Base-by-base conservation (phyloP, 2,888 invertebrate genomes). In the Hartigia nigra region DNA sequence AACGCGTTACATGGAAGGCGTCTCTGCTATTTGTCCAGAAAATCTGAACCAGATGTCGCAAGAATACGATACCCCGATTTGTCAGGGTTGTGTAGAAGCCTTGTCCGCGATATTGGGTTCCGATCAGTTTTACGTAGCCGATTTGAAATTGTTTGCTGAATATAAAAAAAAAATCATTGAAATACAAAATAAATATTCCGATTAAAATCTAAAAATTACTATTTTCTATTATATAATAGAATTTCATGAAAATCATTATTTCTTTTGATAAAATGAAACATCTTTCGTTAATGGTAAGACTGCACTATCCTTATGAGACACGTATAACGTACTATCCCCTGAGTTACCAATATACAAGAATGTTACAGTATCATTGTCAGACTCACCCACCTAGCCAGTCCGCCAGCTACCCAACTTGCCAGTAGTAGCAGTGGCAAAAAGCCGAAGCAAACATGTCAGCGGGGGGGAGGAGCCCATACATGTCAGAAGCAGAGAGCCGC, bases 31-130 rank as follows among this genome's bases (percentile, higher is more conserved):
- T 81, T 79, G 81, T 81, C 81, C 74, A 72, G 69, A 77, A 82
- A 80, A 82, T 81, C 80, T 75, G 78, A 81, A 80, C 74, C 82
- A 82, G 81, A 82, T 82, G 82, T 82, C 76, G 70, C 35, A 76
- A 76, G 76, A 77, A 78, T 76, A 77, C 69, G 69, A 75, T 74
- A 79, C 75, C 76, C 23, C 55, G 55, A 55, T 55, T 55, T 55
- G 55, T 55, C 55, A 55, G 55, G 55, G 55, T 55, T 76, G 55
- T 55, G 23, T 14, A 23, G 23, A 55, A 23, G 9, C 55, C 55
- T 55, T 55, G 23, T 9, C 23, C 55, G 23, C 23, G 55, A 55
- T 55, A 55, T 55, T 55, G 55, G 55, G 55, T 14, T 23, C 55
- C 55, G 55, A 23, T 23, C 55, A 23, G 23, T 23, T 55, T 55